These are phyloP conservation scores for Micromesistius poutassou DNA, from an alignment of 2,797 vertebrate species.

Conservation along the genomic window DNA sequence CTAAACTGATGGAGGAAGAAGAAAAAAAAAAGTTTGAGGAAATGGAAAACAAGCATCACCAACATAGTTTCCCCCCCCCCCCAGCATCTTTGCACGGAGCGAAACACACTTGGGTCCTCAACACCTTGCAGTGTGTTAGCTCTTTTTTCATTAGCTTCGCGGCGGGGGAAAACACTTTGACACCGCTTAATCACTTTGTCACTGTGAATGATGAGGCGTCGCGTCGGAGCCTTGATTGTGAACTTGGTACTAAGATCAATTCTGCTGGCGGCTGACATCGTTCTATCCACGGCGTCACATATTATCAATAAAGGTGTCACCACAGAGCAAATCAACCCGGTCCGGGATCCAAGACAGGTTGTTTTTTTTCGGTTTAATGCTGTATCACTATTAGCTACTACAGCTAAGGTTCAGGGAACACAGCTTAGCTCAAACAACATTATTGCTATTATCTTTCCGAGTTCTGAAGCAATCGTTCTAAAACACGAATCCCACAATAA, in stretches of 20 bases:
- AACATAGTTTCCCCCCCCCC: no score
- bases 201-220: background rate
- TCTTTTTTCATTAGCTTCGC: background rate
- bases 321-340: background rate
- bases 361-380: background rate
- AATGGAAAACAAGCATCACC: no score
- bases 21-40: background rate
- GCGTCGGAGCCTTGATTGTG: background rate
- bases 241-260: background rate
- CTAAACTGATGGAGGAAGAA: background rate
- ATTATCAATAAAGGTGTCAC: background rate
- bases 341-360: background rate
- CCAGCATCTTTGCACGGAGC: background rate
- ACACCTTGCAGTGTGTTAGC: background rate
- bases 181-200: background rate
- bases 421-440: background rate
- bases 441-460: background rate
- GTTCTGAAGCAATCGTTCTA: background rate
- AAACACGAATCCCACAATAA: background rate
- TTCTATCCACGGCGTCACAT: background rate
- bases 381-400: background rate
- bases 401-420: background rate
- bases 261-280: background rate
- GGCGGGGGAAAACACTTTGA: background rate
- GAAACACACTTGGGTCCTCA: background rate